Evolutionary conservation across 2,888 invertebrate genomes (phyloP), one percentile per base, ranked within the genome.

Genomic region (Plemyria rubiginata): DNA sequence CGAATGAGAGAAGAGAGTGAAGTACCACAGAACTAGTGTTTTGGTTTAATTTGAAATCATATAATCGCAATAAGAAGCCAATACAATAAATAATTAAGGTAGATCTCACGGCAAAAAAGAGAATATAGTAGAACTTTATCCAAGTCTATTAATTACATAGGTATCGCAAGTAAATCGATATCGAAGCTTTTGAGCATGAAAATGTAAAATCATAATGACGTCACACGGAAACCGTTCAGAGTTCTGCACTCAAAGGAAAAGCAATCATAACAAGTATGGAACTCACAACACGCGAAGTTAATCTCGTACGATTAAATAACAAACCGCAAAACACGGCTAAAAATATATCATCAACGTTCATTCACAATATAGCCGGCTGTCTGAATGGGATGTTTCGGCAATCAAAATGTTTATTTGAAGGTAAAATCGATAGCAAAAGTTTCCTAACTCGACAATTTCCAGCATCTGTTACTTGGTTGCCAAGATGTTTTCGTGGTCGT

Each of bases 381-480:
- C 32, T 51, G 52, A 61, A 67, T 62, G 59, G 50, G 55, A 62
- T 15, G 57, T 54, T 54, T 62, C 46, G 15, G 55, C 43, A 61
- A 62, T 55, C 50, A 53, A 29, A 60, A 51, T 56, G 57, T 54
- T 62, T 56, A 49, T 62, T 65, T 64, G 60, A 55, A 61, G 54
- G 48, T 36, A 54, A 67, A 66, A 71, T 71, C 71, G 65, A 71
- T 71, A 68, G 49, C 60, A 64, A 66, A n/a, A 71, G 67, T 69
- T 68, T 67, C 54, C 53, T 52, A 67, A 67, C 60, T 62, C 63
- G 52, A 67, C 62, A 64, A 66, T 65, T 66, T 55, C 54, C 45
- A 66, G 55, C 67, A 65, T 65, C 62, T 60, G 60, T 45, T 60
- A 61, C 57, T 48, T 50, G 54, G 61, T 55, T 58, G 49, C 48